Evolutionary conservation across 1,140 invertebrate species (phyloP), one percentile per base, ranked within the genome.

Genomic region (Globodera ellingtonae): DNA sequence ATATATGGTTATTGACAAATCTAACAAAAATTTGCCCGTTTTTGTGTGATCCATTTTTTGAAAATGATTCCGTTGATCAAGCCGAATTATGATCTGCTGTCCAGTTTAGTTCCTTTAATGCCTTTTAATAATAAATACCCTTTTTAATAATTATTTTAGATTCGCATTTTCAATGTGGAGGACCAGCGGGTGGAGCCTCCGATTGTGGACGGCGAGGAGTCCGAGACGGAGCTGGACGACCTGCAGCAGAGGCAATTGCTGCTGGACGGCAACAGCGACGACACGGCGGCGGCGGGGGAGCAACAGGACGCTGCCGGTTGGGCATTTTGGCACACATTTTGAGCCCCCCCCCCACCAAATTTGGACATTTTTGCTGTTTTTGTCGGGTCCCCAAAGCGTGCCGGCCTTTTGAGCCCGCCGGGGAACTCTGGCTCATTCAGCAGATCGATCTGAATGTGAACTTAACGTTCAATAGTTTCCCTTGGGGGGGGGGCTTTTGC

Each of bases 221-320:
- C 50, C 8, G 66, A 67, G 50, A 52, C 50, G 66, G 66, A 67
- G 66, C 66, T 10, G n/a, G n/a, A 67, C 66, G 18, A 67, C 66
- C 8, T 35, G 35, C 2, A 35, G 35, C 35, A 1, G 35, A 35
- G 35, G 35, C 10, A 62, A 5, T 62, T 62, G 50, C 7, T 47
- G 67, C 8, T 18, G 67, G 35, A 70, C 67, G 18, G 6, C 35
- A 70, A 35, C 6, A 70, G 44, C 67, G 4, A 13, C 67, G 24
- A 70, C 67, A 4, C 0, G 0, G 8, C 56, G 18, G 13, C 18
- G 56, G 18, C 10, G 56, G 56, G 18, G 6, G 56, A 18, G 18
- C 56, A 62, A 62, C 56, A 62, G 56, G 1, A 70, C 24, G 35
- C 35, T 47, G 6, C 10, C 35, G 35, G n/a, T 70, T 35, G 10